Evolutionary conservation across 1,140 invertebrate species (phyloP), one percentile per base, ranked within the genome.

Genomic region (Drosophila tristis): DNA sequence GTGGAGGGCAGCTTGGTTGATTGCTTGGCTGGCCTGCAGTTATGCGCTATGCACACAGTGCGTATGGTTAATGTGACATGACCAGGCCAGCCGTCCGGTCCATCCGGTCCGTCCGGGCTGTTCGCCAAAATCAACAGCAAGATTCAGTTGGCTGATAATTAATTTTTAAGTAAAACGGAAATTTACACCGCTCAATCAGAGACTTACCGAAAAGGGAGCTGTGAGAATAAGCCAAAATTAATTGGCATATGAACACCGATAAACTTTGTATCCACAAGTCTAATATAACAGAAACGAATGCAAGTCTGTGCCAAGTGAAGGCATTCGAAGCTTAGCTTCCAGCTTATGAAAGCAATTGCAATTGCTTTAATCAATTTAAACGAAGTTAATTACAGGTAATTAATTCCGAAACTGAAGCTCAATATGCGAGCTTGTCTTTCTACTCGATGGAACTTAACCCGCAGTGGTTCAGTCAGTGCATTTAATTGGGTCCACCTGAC

Each of bases 31-130:
- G 67, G 71, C 71, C 80, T 70, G 47, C 73, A 85, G 73, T 68
- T 80, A 84, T 84, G 72, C 66, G 39, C 60, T 63, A 62, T 56
- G 78, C 62, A 78, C 78, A 82, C 82, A 78, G 50, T 86, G 81
- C 81, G 81, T 86, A 86, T 86, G 78, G 60, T 87, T 87, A 86
- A 86, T 86, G 82, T 66, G 78, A 78, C 82, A 80, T 74, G 82
- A 80, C 78, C 68, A 71, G 63, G 13, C 45, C 54, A 49, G 23
- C 72, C 51, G 74, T 26, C 47, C 39, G 47, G 39, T 9, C 8
- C 31, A 11, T 39, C 11, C 35, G 35, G 39, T 9, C 31, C 31
- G 35, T 39, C 11, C 35, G 35, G 35, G 35, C 58, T 61, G 72
- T 67, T 31, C 23, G 45, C 47, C 39, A 79, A 79, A 84, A 56